phyloP scores from a whole-genome alignment of 1,140 invertebrate species.

The Drosophila dunni region DNA sequence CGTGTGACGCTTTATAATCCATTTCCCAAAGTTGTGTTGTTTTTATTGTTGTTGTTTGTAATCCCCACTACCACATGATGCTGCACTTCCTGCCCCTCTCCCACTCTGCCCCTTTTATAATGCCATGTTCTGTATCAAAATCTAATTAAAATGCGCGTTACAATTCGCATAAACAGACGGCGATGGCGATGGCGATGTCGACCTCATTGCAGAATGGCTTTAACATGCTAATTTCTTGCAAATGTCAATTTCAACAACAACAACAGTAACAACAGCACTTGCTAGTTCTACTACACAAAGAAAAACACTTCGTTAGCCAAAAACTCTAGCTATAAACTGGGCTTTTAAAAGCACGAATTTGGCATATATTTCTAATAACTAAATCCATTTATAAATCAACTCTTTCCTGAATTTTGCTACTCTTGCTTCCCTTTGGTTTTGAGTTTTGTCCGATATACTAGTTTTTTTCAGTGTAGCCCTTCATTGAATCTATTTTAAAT shows the following conservation, averaged over 20 bases:
- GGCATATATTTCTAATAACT: too few species aligned
- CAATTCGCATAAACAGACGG: slow-evolving; percentile 58
- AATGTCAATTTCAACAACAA: slow-evolving; percentile 60
- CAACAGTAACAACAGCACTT: slow-evolving; percentile 14
- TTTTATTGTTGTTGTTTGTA: not conserved
- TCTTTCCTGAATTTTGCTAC: too few species aligned
- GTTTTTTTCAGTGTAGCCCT: not conserved
- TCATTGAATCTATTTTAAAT: slow-evolving; percentile 53
- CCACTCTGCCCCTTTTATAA: not conserved
- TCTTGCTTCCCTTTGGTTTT: too few species aligned
- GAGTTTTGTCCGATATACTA: too few species aligned
- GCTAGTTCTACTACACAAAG: slow-evolving; percentile 5
- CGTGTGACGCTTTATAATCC: slow-evolving; percentile 39
- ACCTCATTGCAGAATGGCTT: slow-evolving; percentile 57
- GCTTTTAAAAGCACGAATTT: too few species aligned
- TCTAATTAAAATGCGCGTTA: slow-evolving; percentile 76
- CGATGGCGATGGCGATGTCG: slow-evolving; percentile 17
- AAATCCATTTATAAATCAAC: too few species aligned
- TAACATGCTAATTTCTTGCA: slow-evolving; percentile 60
- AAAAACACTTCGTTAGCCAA: too few species aligned
- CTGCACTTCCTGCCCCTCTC: not conserved
- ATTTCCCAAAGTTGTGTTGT: slow-evolving; percentile 35
- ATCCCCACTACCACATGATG: slow-evolving; percentile 21
- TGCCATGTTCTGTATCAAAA: slow-evolving; percentile 44
- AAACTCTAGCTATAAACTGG: too few species aligned